These are phyloP conservation scores for Parasteatoda lunata DNA, from an alignment of 2,888 invertebrate genomes.

Conservation along the genomic window DNA sequence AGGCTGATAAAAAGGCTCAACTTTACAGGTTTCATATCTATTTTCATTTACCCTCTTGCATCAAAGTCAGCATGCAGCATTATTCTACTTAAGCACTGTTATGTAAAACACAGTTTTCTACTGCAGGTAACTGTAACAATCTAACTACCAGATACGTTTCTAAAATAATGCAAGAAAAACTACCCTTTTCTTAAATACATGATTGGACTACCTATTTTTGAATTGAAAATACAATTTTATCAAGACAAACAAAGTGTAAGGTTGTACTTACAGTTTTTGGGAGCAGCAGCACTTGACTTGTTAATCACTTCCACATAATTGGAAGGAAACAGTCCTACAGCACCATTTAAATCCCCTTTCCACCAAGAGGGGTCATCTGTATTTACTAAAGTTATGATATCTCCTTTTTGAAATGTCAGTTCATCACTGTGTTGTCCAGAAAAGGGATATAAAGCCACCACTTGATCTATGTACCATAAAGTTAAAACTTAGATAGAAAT, in stretches of 20 bases:
- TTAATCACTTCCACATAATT: slow-evolving; percentile 86
- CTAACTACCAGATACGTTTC: no score
- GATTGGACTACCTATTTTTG: no score
- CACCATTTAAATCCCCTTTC: slow-evolving; percentile 93
- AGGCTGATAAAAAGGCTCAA: no score
- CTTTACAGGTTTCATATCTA: no score
- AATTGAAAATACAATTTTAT: background rate
- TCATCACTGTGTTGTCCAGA: slow-evolving; percentile 96
- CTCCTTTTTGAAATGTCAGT: slow-evolving; percentile 91
- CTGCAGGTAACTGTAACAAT: no score
- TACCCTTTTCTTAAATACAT: no score
- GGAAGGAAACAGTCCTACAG: slow-evolving; percentile 93
- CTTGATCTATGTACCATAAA: slow-evolving; percentile 80
- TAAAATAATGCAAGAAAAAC: no score
- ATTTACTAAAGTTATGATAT: slow-evolving; percentile 90
- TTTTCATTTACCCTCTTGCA: no score
- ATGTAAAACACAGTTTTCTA: no score
- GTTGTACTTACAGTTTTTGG: slow-evolving; percentile 61
- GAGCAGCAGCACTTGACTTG: slow-evolving; percentile 67
- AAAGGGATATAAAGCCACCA: slow-evolving; percentile 94
- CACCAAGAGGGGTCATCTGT: slow-evolving; percentile 98
- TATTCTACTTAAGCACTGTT: no score
- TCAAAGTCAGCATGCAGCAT: no score
- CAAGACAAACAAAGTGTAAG: background rate
- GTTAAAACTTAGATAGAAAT: no score